These are phyloP conservation scores for Alfaro cultratus DNA, from an alignment of 2,797 vertebrate species.

Conservation along the genomic window DNA sequence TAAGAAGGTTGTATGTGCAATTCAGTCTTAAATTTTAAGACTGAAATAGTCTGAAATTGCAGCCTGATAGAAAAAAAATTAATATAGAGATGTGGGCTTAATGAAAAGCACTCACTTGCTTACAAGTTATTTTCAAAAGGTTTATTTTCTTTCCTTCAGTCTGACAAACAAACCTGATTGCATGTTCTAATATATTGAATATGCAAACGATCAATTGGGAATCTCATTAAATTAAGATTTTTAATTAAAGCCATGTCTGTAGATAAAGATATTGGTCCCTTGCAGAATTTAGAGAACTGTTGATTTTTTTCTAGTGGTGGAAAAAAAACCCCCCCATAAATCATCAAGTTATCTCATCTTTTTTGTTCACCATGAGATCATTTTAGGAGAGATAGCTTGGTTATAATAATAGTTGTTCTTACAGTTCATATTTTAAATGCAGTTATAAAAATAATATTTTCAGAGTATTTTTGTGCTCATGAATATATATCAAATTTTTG, in stretches of 20 bases:
- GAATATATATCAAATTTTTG: not conserved
- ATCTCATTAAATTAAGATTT: not conserved
- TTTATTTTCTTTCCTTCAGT: not conserved
- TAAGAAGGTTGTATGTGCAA: too few relatives aligned
- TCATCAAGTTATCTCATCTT: not conserved
- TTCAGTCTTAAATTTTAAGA: too few relatives aligned
- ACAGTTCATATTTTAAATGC: not conserved
- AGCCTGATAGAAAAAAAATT: not conserved
- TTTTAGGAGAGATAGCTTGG: not conserved
- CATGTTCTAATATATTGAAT: not conserved
- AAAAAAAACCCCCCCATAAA: not conserved
- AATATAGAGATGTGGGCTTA: not conserved
- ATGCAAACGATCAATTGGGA: not conserved
- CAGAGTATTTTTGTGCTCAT: not conserved
- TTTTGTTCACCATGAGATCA: not conserved
- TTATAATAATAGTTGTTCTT: not conserved
- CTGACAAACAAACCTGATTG: not conserved
- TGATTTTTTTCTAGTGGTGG: not conserved
- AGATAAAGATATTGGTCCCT: not conserved
- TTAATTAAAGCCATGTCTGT: not conserved
- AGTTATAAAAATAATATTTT: not conserved
- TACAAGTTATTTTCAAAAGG: not conserved
- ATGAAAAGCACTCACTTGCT: not conserved
- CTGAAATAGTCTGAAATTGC: too few relatives aligned
- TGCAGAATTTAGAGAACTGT: not conserved